Evolutionary conservation across 2,888 invertebrate genomes (phyloP).

Genomic region (Eristalinus aeneus): DNA sequence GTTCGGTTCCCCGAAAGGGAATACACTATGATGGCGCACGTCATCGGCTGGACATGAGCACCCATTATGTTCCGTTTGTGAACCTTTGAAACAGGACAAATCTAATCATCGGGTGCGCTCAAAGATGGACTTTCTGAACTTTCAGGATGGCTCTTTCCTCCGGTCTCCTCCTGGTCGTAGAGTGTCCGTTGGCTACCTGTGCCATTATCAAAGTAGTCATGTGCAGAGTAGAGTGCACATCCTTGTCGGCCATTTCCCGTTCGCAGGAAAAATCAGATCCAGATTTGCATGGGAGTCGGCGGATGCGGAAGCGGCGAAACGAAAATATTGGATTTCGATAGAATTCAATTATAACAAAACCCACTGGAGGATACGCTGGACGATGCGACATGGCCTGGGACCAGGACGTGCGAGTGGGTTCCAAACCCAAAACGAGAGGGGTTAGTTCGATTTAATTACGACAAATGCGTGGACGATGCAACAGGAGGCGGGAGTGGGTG

Average conservation of each 20-base stretch:
- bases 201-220: not conserved
- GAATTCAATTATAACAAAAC: constrained; percentile 36
- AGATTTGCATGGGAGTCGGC: constrained; percentile 15
- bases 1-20: constrained; percentile 4
- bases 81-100: constrained; percentile 43
- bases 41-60: constrained; percentile 29
- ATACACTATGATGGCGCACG: constrained; percentile 8
- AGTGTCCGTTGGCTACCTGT: not conserved
- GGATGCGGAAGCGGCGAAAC: constrained; percentile 3
- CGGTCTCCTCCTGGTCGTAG: no score
- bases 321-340: constrained; percentile 47
- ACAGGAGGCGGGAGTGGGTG: not conserved
- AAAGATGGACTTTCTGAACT: not conserved
- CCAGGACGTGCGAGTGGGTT: not conserved
- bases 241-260: not conserved
- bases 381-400: not conserved
- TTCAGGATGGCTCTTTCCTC: no score
- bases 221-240: not conserved
- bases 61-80: constrained; percentile 46
- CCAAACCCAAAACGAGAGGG: not conserved
- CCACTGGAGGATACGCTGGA: not conserved
- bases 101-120: constrained; percentile 36
- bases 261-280: constrained; percentile 38
- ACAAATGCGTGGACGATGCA: not conserved
- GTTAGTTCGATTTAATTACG: constrained; percentile 29